Conservation (phyloP, 2,888 invertebrate species). For the Sarcophaga subvicina region DNA sequence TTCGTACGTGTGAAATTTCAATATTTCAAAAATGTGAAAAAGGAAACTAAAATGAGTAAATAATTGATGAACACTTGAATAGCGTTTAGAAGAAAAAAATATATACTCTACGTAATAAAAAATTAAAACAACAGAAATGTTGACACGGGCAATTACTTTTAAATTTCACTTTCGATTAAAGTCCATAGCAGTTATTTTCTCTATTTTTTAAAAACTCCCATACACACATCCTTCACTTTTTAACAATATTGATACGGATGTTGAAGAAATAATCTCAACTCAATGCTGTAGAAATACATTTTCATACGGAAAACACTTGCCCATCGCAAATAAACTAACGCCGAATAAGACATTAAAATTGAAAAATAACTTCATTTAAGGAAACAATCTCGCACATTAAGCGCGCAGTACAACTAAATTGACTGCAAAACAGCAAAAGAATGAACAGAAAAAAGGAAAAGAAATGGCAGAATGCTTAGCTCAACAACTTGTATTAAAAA, state of each 20-base stretch:
- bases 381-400: constrained; percentile 23
- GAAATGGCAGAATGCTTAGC: neutral
- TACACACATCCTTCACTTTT: no score
- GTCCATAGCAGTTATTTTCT: no score
- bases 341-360: constrained; percentile 21
- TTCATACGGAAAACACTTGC: neutral
- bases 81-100: no score
- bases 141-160: no score
- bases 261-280: neutral
- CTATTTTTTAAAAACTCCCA: no score
- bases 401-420: constrained; percentile 13
- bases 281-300: neutral
- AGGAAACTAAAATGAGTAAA: no score
- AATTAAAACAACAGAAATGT: neutral
- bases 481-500: constrained; percentile 1
- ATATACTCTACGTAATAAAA: no score
- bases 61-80: no score
- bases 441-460: neutral
- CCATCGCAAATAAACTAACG: neutral
- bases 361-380: constrained; percentile 41
- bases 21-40: no score
- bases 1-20: no score
- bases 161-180: no score
- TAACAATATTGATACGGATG: no score
- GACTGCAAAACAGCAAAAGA: constrained; percentile 6